Base-by-base conservation (phyloP, 2,113 vertebrate species). In the Chaetodon auriga region DNA sequence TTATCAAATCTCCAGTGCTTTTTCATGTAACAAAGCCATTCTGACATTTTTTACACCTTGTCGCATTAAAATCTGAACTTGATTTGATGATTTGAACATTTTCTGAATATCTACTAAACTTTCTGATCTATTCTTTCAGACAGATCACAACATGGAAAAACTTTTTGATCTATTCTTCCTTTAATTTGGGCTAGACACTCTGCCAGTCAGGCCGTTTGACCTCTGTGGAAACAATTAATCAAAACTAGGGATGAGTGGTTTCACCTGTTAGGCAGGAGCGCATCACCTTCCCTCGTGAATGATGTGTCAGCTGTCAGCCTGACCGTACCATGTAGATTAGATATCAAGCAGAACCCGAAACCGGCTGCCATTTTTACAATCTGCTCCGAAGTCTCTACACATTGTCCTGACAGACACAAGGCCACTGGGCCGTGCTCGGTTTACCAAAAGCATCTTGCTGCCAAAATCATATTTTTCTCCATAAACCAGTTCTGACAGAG, bases 381-480 rank as follows among this genome's bases (percentile, higher is more conserved):
- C 73, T 83, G 70, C 62, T 80, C 75, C 65, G 43, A 83, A 78
- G 83, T 87, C 68, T 87, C 63, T 41, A 35, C 90, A 75, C 78
- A 66, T 71, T 66, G 78, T 82, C 60, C 78, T 77, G 88, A 84
- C 76, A 77, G 78, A 85, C 77, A 82, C 85, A 81, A 88, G 87
- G 86, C 88, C 89, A 49, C 74, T 65, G 80, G 71, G 72, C 54
- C 54, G 75, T 86, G 87, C 76, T 65, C 36, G 36, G 76, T 85
- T 89, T 90, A 87, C 82, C 84, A 84, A 90, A 89, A 69, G 79
- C 74, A 80, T 79, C 75, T 72, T 62, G 36, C 77, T 84, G 68
- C 77, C 85, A 86, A 86, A 87, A 88, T 83, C 78, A 78, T 79
- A 48, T 85, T 89, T 90, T 84, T 83, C 85, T 82, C 80, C 78